Evolutionary conservation across 2,113 vertebrate species (phyloP), one percentile per base, ranked within the genome.

Genomic region (Actenoides lindsayi): DNA sequence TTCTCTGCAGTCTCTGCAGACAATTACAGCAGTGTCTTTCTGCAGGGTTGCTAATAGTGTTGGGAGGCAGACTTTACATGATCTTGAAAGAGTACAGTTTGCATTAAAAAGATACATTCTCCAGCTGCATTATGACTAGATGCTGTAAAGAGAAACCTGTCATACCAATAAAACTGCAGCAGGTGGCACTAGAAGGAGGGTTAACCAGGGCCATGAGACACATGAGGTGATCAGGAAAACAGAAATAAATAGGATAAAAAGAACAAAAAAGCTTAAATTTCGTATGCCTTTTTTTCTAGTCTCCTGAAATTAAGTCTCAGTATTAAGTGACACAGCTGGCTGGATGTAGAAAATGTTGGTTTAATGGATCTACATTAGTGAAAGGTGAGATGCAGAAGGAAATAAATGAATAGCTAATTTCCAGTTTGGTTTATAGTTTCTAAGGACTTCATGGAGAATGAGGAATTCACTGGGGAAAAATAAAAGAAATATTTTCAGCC

Each of bases 101-200:
- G 53, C 59, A 46, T 65, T 77, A 74, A 75, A 89, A 81, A 35
- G 16, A 18, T 4, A 21, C n/a, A 30, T 88, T 67, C 62, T 93
- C 41, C 71, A 78, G 69, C 46, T 59, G 77, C 31, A 8, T 37
- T 50, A 30, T 1, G 17, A 76, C 25, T 17, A 5, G 14, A 13
- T 0, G 20, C 77, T 42, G 28, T 11, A 24, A 42, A 73, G n/a
- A 85, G 41, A 59, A 75, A 53, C 8, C 13, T 80, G 89, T 87
- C 92, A 93, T 87, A 50, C 59, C 83, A 81, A 59, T 0, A 78
- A 39, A 35, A 35, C 42, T 54, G 64, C 87, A 96, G 92, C 77
- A 96, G 95, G 79, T 96, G 93, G 89, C 87, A 76, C 54, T 74
- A 65, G 68, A 93, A 84, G 87, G 51, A 94, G 84, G 54, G 63